Base-by-base conservation (phyloP, 1,140 invertebrate species). In the Rhysida immarginata region DNA sequence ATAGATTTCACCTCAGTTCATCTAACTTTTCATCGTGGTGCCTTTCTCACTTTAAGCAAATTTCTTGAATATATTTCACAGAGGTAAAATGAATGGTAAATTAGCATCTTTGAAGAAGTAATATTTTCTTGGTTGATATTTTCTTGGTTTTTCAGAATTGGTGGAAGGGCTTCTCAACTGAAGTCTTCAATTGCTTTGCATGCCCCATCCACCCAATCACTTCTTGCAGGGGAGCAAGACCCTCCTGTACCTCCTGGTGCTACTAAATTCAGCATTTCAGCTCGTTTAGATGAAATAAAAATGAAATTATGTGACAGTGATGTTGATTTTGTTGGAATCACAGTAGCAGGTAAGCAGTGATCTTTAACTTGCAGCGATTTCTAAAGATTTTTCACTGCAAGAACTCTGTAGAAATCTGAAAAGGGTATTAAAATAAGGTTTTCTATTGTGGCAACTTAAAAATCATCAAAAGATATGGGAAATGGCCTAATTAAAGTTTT, bases 211-310 rank as follows among this genome's bases (percentile, higher is more conserved):
- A 44, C 56, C 46, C 21, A 58, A 2, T 20, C 57, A 42, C 61
- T 68, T 25, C 64, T 66, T 27, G 67, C 68, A 53, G 64, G 60
- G 1, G 70, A 74, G 24, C 65, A 69, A 0, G 79, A 82, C 63
- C 77, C 81, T 5, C 83, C 83, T 0, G 81, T 85, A 45, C 83
- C 83, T 25, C 78, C 81, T 56, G 81, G 82, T 42, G 81, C 82
- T 11, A 83, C 83, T 2, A 85, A 85, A 64, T 79, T 85, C 60
- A 85, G 83, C 62, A 81, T 86, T 65, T 85, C 83, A 2, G 79
- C 71, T 44, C 75, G 83, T 55, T 68, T 84, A 44, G 74, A 78
- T 26, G 77, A 79, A 53, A 63, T 85, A 1, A 72, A 72, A 16
- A 56, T 77, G 70, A 63, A 63, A 59, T 72, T 86, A 20, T 83